These are phyloP conservation scores for Patella vulgata DNA, from an alignment of 1,140 invertebrate species.

Conservation along the genomic window DNA sequence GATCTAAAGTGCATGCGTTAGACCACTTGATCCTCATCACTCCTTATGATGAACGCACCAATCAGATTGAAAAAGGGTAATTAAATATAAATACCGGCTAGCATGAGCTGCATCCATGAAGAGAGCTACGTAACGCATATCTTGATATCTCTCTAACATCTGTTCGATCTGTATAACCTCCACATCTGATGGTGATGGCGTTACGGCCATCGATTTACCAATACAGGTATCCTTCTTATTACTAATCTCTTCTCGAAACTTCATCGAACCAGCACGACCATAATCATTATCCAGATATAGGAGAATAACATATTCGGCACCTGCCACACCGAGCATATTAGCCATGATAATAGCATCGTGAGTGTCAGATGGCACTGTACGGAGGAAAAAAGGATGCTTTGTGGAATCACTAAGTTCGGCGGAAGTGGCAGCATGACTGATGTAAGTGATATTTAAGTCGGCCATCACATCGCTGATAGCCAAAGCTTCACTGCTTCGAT, in stretches of 20 bases:
- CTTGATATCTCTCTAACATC: neutral
- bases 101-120: constrained; percentile 13
- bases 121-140: constrained; percentile 27
- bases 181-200: constrained; percentile 1
- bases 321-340: constrained; percentile 13
- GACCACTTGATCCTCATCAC: too few relatives aligned
- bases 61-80: too few relatives aligned
- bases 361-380: constrained; percentile 41
- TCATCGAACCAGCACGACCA: constrained; percentile 34
- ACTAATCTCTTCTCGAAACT: constrained; percentile 37
- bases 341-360: constrained; percentile 30
- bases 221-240: constrained; percentile 32
- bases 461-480: constrained; percentile 30
- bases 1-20: too few relatives aligned
- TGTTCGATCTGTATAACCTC: constrained; percentile 9
- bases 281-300: constrained; percentile 39
- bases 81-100: neutral
- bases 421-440: constrained; percentile 41
- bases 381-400: constrained; percentile 40
- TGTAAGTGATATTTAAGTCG: constrained; percentile 40
- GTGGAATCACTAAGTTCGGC: constrained; percentile 20
- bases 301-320: constrained; percentile 32
- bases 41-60: too few relatives aligned
- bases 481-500: constrained; percentile 31
- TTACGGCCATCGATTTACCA: constrained; percentile 16